Evolutionary conservation across 1,140 invertebrate genomes (phyloP).

Genomic region (Drosophila dunni): DNA sequence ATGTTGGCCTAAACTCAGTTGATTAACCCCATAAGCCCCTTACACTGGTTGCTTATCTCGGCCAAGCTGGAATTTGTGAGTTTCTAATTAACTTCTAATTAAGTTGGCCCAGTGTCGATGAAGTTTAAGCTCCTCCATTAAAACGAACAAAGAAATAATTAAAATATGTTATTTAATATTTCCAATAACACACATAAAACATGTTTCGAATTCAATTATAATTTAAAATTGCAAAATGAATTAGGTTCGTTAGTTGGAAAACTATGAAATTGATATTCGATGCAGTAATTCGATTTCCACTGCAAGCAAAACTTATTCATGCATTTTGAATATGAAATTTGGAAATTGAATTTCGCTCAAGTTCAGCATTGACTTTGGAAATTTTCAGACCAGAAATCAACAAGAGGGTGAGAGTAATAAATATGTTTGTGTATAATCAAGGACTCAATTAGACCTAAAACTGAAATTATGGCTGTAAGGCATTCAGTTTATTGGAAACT

Average conservation of each 20-base stretch:
- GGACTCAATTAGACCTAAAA: conserved; percentile 32
- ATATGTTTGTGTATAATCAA: conserved; percentile 30
- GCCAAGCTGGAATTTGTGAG: conserved; percentile 12
- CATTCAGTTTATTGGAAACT: conserved; percentile 52
- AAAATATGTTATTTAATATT: neutral
- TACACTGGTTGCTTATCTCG: neutral
- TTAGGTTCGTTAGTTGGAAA: neutral
- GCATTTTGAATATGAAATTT: neutral
- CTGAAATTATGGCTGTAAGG: conserved; percentile 19
- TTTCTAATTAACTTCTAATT: conserved; percentile 25
- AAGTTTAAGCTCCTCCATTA: neutral
- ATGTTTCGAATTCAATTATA: neutral
- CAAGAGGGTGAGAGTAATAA: conserved; percentile 20
- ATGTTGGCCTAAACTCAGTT: conserved; percentile 6
- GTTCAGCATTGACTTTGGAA: conserved; percentile 23
- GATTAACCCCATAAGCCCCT: conserved; percentile 12
- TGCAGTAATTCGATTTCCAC: conserved; percentile 14
- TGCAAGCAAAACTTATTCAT: conserved; percentile 6
- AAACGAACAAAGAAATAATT: neutral
- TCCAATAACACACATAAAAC: neutral
- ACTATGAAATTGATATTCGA: neutral
- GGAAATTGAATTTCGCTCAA: neutral
- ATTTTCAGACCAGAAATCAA: conserved; percentile 50
- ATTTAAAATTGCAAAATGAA: conserved; percentile 8
- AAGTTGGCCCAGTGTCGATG: neutral